Percentiles rank a stretch among this genome's conserved stretches.
Evolutionary conservation across 2,797 vertebrate genomes (phyloP).

Genomic region (Myotis myotis): DNA sequence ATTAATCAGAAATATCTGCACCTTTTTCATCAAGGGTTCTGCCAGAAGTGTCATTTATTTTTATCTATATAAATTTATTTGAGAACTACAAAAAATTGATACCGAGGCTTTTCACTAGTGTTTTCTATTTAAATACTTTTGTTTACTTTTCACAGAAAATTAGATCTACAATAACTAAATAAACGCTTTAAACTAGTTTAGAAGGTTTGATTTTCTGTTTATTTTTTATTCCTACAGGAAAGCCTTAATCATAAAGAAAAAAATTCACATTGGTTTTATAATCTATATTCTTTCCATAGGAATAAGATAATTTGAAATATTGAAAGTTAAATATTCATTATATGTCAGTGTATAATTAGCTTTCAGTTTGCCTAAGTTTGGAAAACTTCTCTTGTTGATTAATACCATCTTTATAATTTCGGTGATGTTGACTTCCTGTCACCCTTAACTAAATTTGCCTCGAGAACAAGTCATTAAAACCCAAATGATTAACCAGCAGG

Average conservation of each 20-base stretch:
- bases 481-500: not conserved
- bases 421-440: not conserved
- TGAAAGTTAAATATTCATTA: not conserved
- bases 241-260: not conserved
- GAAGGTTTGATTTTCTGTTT: not conserved
- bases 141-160: conserved; percentile 12
- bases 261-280: not conserved
- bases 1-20: not conserved
- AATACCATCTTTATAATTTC: not conserved
- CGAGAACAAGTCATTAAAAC: not conserved
- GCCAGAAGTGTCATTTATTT: not conserved
- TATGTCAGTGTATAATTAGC: not conserved
- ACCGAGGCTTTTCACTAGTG: conserved; percentile 22
- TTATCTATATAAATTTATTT: conserved; percentile 53
- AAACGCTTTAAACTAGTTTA: not conserved
- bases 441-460: not conserved
- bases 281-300: not conserved
- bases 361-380: conserved; percentile 13
- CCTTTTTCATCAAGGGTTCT: conserved; percentile 21
- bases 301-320: not conserved
- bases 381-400: not conserved
- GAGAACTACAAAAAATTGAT: conserved; percentile 1
- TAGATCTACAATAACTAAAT: not conserved
- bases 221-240: not conserved
- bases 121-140: conserved; percentile 46